phyloP scores from a whole-genome alignment of 2,113 vertebrate species.

The Hucho hucho region DNA sequence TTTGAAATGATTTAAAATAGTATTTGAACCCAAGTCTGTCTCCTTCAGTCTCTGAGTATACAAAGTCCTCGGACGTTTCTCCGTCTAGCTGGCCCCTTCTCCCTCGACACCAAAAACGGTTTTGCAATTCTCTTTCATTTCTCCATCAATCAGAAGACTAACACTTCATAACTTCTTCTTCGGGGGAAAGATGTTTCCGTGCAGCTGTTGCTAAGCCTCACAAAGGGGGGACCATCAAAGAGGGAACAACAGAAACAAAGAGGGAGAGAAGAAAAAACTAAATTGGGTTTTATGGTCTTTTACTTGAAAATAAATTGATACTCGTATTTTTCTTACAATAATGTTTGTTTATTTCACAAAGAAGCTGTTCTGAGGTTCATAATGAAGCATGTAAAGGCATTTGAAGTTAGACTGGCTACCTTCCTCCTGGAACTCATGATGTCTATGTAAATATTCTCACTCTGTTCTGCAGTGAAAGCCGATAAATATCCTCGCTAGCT shows the following conservation, averaged over 20 bases:
- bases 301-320: no score
- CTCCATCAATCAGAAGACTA: slow-evolving; percentile 46
- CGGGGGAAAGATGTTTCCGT: slow-evolving; percentile 26
- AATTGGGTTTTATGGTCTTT: no score
- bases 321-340: background rate
- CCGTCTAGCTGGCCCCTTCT: background rate
- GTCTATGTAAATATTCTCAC: background rate
- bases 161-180: slow-evolving; percentile 27
- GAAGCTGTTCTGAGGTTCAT: slow-evolving; percentile 20
- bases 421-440: no score
- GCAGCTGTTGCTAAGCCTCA: slow-evolving; percentile 32
- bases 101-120: slow-evolving; percentile 10
- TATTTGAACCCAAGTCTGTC: background rate
- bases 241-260: slow-evolving; percentile 5
- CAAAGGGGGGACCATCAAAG: background rate
- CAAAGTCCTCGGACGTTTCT: slow-evolving; percentile 11
- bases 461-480: slow-evolving; percentile 24
- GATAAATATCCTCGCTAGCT: slow-evolving; percentile 15
- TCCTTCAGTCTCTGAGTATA: background rate
- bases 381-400: background rate
- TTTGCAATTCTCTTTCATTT: slow-evolving; percentile 43
- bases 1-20: slow-evolving; percentile 5
- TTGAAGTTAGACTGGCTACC: background rate
- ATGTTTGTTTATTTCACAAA: background rate
- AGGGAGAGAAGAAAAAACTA: slow-evolving; percentile 14